These are phyloP conservation scores for Panulirus ornatus DNA, from an alignment of 1,140 invertebrate species.

Conservation along the genomic window DNA sequence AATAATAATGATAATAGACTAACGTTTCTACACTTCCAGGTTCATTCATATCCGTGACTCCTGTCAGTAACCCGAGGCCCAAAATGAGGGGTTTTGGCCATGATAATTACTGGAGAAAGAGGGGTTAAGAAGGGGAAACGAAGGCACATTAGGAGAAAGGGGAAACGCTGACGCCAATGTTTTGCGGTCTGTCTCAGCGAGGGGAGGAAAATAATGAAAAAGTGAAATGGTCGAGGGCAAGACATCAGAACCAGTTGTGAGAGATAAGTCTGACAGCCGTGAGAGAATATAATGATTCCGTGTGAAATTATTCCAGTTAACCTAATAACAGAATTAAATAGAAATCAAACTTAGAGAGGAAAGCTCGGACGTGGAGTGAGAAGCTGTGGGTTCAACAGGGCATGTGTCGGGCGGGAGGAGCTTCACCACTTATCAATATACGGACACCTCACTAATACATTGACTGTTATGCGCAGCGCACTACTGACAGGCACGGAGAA, in stretches of 20 bases:
- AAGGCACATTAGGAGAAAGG: constrained; percentile 49
- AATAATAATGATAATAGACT: not conserved
- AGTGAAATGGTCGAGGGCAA: constrained; percentile 5
- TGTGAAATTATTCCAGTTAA: too few relatives aligned
- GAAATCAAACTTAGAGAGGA: too few relatives aligned
- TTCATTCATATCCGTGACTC: constrained; percentile 49
- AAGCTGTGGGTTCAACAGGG: too few relatives aligned
- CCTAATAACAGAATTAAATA: too few relatives aligned
- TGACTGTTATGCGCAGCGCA: too few relatives aligned
- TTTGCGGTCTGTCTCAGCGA: constrained; percentile 54
- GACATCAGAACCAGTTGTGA: not conserved
- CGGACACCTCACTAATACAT: too few relatives aligned
- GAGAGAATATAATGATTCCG: too few relatives aligned
- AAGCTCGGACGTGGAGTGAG: too few relatives aligned
- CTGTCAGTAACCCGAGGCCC: constrained; percentile 44
- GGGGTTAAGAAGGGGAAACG: constrained; percentile 54
- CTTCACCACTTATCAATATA: too few relatives aligned
- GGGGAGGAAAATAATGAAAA: constrained; percentile 3
- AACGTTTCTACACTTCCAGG: constrained; percentile 64
- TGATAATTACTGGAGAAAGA: constrained; percentile 67
- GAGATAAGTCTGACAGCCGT: too few relatives aligned
- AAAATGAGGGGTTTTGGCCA: constrained; percentile 66
- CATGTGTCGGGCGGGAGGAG: too few relatives aligned
- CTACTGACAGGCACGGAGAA: too few relatives aligned
- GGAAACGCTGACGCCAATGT: constrained; percentile 40